Evolutionary conservation across 2,113 vertebrate species (phyloP), one percentile per base, ranked within the genome.

Genomic region (Sander lucioperca): DNA sequence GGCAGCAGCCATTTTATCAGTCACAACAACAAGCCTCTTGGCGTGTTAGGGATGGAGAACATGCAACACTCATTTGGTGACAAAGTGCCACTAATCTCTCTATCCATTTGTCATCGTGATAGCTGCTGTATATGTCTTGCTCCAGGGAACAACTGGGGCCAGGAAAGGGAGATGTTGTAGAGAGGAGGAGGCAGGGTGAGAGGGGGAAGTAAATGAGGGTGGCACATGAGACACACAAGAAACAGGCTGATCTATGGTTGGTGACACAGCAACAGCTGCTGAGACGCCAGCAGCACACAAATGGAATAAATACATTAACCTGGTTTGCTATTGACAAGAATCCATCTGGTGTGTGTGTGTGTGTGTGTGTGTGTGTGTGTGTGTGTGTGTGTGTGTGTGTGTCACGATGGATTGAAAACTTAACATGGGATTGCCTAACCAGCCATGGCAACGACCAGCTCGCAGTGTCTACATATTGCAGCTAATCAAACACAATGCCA

Each of bases 11-110:
- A 65, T 86, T 86, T 85, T 85, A 86, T 91, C 79, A 87, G 86
- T 87, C 85, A 84, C 76, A 85, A 78, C 83, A 89, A 85, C 76
- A 81, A 73, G 67, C 79, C 82, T 74, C 80, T 66, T 33, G 80
- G 80, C 83, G 13, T 76, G 59, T 74, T 53, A 43, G 45, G 76
- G 77, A 74, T 54, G 68, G 39, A 82, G 75, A 88, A 74, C 87
- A 61, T 61, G 45, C 73, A 51, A 47, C 71, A n/a, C 67, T 74
- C 58, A 56, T 62, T 88, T 64, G 1, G 70, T 85, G 84, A 89
- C 92, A 91, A 90, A 91, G 63, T 78, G 77, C 80, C 21, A 30
- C 84, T 88, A 84, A 93, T 92, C 85, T 88, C 83, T 21, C 18
- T 11, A 77, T 90, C 61, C 79, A 91, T 92, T 89, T 92, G 86